Evolutionary conservation across 2,888 invertebrate genomes (phyloP).

Genomic region (Neoaliturus tenellus): DNA sequence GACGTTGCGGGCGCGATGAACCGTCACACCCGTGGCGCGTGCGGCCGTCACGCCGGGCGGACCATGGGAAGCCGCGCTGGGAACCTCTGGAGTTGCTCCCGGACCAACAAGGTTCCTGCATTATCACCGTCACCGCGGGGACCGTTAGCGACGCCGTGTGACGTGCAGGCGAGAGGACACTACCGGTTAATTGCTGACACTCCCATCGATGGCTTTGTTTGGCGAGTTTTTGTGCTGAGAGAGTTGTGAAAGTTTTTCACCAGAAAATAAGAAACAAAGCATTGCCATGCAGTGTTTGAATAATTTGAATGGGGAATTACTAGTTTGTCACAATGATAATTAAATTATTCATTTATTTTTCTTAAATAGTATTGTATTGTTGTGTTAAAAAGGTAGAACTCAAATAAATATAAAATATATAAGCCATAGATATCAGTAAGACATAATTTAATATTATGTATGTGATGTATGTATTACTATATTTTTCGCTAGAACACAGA

Average conservation of each 20-base stretch:
- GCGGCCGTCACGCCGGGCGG: slow-evolving; percentile 16
- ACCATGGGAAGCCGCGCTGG: slow-evolving; percentile 7
- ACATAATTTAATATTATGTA: no score
- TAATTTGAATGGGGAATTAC: no score
- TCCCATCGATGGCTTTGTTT: neutral
- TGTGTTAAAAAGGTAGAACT: no score
- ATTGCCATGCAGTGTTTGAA: no score
- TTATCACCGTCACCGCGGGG: slow-evolving; percentile 6
- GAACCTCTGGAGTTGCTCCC: neutral
- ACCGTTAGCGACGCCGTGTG: neutral
- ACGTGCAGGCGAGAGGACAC: neutral
- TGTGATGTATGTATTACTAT: no score
- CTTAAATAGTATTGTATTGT: no score
- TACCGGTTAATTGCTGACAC: neutral
- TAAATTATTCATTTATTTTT: no score
- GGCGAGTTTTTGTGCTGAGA: neutral
- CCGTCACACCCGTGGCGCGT: neutral
- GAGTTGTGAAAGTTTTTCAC: neutral
- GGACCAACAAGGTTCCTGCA: slow-evolving; percentile 14
- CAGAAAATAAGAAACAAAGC: no score
- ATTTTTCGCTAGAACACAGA: no score
- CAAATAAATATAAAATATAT: no score
- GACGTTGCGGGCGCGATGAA: neutral
- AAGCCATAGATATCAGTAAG: no score
- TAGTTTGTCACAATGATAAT: no score